These are phyloP conservation scores for Carapus acus DNA, from an alignment of 2,797 vertebrate genomes.

Conservation along the genomic window DNA sequence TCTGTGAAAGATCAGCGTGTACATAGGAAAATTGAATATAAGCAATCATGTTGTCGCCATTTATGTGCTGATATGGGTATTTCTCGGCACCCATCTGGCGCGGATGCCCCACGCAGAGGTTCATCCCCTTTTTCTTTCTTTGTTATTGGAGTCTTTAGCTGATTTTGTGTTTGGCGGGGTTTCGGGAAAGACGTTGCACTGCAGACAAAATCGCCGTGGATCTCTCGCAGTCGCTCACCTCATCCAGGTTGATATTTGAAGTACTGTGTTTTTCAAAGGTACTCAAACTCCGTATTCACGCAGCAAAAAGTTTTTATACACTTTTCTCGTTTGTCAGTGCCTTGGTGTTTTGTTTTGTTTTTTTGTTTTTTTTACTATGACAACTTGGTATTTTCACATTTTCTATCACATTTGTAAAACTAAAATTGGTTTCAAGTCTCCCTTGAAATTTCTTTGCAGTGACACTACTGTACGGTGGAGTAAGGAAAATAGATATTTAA, in stretches of 20 bases:
- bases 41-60: not conserved
- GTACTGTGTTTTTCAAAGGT: too few relatives aligned
- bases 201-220: constrained; percentile 39
- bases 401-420: constrained; percentile 70
- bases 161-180: constrained; percentile 9
- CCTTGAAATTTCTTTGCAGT: constrained; percentile 61
- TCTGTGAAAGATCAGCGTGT: constrained; percentile 2
- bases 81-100: constrained; percentile 21
- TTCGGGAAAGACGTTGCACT: constrained; percentile 16
- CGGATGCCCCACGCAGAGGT: constrained; percentile 6
- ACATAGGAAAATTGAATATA: not conserved
- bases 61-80: constrained; percentile 7
- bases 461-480: constrained; percentile 64
- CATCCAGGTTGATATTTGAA: constrained; percentile 55
- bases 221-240: constrained; percentile 62
- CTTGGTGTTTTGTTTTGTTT: constrained; percentile 69
- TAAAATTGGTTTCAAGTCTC: constrained; percentile 39
- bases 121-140: constrained; percentile 2
- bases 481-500: constrained; percentile 68
- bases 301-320: constrained; percentile 53
- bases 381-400: constrained; percentile 59
- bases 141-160: constrained; percentile 5
- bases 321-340: constrained; percentile 68
- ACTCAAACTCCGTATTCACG: constrained; percentile 27
- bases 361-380: constrained; percentile 54